These are phyloP conservation scores for Lobophora halterata DNA, from an alignment of 2,888 invertebrate genomes.

Conservation along the genomic window DNA sequence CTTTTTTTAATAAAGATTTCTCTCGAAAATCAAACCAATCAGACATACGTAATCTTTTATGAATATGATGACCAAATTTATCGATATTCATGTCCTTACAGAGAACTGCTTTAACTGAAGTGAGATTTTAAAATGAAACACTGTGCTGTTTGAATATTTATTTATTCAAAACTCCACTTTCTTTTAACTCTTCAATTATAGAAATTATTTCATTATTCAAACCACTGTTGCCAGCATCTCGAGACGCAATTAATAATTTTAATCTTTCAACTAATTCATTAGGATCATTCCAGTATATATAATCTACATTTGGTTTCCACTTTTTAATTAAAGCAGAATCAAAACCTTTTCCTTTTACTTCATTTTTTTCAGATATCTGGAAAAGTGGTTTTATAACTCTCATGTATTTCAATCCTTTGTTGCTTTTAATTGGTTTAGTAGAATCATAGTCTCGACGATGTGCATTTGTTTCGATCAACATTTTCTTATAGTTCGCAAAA, in stretches of 20 bases:
- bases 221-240: slow-evolving; percentile 17
- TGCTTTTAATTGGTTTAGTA: not conserved
- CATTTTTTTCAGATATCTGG: not conserved
- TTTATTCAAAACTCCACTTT: too few species aligned
- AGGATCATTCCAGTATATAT: slow-evolving; percentile 28
- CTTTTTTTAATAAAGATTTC: not conserved
- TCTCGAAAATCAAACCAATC: not conserved
- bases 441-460: slow-evolving; percentile 1
- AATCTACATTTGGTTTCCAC: slow-evolving; percentile 17
- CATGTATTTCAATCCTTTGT: slow-evolving; percentile 1
- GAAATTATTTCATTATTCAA: slow-evolving; percentile 39
- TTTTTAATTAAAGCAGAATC: slow-evolving; percentile 8
- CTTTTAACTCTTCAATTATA: slow-evolving; percentile 31
- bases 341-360: not conserved
- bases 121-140: too few species aligned
- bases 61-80: slow-evolving; percentile 4
- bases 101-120: too few species aligned
- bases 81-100: not conserved
- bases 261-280: slow-evolving; percentile 30
- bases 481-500: not conserved
- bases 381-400: not conserved
- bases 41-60: not conserved
- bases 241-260: slow-evolving; percentile 26
- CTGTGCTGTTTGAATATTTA: too few species aligned
- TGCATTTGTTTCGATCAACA: slow-evolving; percentile 1